Base-by-base conservation (phyloP, 1,140 invertebrate genomes). In the Patella vulgata region DNA sequence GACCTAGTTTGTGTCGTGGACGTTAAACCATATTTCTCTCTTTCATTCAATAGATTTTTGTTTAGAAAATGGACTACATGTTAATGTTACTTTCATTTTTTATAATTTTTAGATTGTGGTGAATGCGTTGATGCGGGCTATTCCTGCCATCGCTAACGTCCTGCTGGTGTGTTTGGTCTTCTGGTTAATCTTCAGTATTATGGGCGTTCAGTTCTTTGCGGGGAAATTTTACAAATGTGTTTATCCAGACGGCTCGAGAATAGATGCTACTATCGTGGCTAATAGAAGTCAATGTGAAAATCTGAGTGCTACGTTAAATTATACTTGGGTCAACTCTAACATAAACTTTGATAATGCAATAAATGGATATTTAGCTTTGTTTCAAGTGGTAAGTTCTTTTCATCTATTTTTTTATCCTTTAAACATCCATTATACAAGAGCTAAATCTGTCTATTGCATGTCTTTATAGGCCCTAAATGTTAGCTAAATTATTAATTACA, bases 271-370 rank as follows among this genome's bases (percentile, higher is more conserved):
- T 9, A 43, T 71, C 0, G 61, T 75, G 9, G 55, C 75, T 3
- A 79, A 79, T 52, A 80, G 71, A 63, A 57, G 66, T 19, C 59
- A 68, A 11, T 84, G 77, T 58, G 8, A 48, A n/a, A 36, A 14
- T 8, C 5, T 8, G 8, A 21, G 14, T 27, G 30, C 50, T 9
- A 44, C 59, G 12, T 59, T 50, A 23, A 64, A 91, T 91, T 92
- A 92, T 75, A 93, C 91, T 11, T 99, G 97, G 97, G 89, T 91
- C 83, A 98, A 98, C 86, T 95, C 94, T 36, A 91, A 91, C 63
- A 96, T 99, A 90, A 97, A 98, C 86, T 99, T 98, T 85, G 96
- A 99, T 85, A 95, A 98, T 86, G 95, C 98, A 23, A 92, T 93
- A 47, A 94, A 94, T 87, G 96, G 95, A 33, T 98, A 97, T 84